Base-by-base conservation (phyloP, 2,888 invertebrate genomes). In the Epirrita christyi region DNA sequence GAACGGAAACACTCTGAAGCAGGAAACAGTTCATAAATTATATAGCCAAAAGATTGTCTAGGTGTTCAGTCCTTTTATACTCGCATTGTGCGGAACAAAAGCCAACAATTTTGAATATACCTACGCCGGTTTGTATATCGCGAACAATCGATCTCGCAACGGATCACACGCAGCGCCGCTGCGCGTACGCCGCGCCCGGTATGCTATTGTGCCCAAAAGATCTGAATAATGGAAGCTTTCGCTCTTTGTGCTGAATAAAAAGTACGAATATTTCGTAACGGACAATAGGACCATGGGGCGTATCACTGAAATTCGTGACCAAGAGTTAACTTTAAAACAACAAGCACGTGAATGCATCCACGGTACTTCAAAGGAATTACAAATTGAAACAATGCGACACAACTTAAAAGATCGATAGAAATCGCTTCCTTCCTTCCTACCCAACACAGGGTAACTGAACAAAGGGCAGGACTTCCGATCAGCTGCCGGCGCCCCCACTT, bases 381-480 rank as follows among this genome's bases (percentile, higher is more conserved):
- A 28, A 49, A 49, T 46, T 59, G 56, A 62, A 32, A 64, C 55
- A 54, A 55, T 49, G 49, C 32, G 15, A 45, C 47, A 55, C 43
- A 51, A 53, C 53, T 57, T 50, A 37, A 59, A 48, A 44, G 49
- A 68, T 74, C 68, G 71, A 73, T 72, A 66, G 64, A 61, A 70
- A 63, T 61, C 63, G 75, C 80, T 86, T 89, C 83, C 89, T 88
- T 85, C 83, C 84, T 85, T 86, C 81, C 82, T 78, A 79, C 83
- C 44, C 8, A 29, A 83, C 82, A 74, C 83, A 80, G 75, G 83
- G 87, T 85, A 77, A 77, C 75, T 64, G 82, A 87, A 91, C 89
- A 92, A 91, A 91, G 86, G 89, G 81, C 88, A 84, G 82, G 80
- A 92, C 90, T 92, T 92, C 92, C 91, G 88, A 92, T 92, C 92